Evolutionary conservation across 2,797 vertebrate genomes (phyloP).

Genomic region (Gouania willdenowi): DNA sequence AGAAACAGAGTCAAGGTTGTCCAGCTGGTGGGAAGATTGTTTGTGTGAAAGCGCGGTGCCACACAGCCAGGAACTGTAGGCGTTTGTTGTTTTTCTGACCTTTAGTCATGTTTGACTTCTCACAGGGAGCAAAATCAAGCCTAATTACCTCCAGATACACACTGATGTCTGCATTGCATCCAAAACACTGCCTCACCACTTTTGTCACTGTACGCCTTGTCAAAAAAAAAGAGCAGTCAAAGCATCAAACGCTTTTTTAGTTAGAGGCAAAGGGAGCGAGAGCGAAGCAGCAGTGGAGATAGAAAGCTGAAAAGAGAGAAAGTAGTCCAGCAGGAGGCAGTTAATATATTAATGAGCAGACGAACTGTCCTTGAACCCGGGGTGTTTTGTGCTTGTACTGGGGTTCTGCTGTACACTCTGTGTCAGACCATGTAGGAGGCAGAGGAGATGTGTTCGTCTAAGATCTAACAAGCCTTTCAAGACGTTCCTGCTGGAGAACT

Average conservation of each 20-base stretch:
- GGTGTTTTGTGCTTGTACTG: constrained; percentile 30
- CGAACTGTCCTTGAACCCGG: constrained; percentile 71
- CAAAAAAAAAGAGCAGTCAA: constrained; percentile 45
- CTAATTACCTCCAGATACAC: constrained; percentile 66
- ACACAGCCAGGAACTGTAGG: constrained; percentile 37
- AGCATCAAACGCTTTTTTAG: constrained; percentile 35
- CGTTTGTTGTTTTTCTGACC: constrained; percentile 66
- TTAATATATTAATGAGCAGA: constrained; percentile 64
- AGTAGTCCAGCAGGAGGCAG: constrained; percentile 47
- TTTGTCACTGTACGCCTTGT: constrained; percentile 34
- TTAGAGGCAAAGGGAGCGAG: constrained; percentile 24
- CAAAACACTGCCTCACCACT: constrained; percentile 42
- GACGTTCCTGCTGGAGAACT: constrained; percentile 45
- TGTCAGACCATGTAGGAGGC: constrained; percentile 61
- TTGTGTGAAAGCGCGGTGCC: constrained; percentile 25
- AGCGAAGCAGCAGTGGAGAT: constrained; percentile 22
- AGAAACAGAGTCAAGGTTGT: constrained; percentile 33
- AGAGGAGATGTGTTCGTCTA: constrained; percentile 50
- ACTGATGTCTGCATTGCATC: constrained; percentile 59
- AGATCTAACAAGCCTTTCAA: constrained; percentile 67
- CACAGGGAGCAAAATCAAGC: constrained; percentile 52
- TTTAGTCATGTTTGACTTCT: constrained; percentile 62
- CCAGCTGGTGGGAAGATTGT: constrained; percentile 22
- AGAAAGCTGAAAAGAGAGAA: constrained; percentile 32
- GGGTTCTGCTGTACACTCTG: constrained; percentile 42